Evolutionary conservation across 2,113 vertebrate genomes (phyloP).

Genomic region (Caracal caracal): DNA sequence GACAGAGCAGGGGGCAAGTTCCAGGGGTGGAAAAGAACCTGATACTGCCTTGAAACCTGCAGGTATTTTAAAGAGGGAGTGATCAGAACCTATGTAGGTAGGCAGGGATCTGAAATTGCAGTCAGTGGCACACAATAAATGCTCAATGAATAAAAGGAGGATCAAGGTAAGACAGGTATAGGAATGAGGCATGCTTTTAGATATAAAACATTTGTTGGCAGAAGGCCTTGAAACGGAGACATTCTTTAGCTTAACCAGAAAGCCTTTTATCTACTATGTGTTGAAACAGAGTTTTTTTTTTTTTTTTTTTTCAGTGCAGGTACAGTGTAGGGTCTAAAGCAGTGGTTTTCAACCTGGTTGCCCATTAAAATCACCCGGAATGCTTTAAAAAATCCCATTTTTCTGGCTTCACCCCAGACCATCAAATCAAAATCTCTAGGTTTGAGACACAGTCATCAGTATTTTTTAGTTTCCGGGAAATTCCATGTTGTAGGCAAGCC

Average conservation of each 20-base stretch:
- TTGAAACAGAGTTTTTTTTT: background rate
- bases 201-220: background rate
- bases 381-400: background rate
- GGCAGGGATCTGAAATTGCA: background rate
- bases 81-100: background rate
- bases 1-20: too few relatives aligned
- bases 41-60: background rate
- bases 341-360: background rate
- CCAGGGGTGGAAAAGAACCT: background rate
- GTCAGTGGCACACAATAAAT: background rate
- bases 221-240: background rate
- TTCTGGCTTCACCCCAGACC: background rate
- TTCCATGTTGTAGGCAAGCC: background rate
- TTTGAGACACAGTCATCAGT: background rate
- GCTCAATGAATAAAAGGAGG: background rate
- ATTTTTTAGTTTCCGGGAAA: background rate
- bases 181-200: background rate
- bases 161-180: background rate
- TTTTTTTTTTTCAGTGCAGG: background rate
- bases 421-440: background rate
- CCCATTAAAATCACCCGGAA: background rate
- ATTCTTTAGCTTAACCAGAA: background rate
- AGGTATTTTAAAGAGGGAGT: background rate
- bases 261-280: background rate
- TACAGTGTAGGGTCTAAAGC: background rate